Percentiles rank a stretch among this genome's conserved stretches.
Conservation (phyloP, 1,140 invertebrate species). For the Orchestia grillus region DNA sequence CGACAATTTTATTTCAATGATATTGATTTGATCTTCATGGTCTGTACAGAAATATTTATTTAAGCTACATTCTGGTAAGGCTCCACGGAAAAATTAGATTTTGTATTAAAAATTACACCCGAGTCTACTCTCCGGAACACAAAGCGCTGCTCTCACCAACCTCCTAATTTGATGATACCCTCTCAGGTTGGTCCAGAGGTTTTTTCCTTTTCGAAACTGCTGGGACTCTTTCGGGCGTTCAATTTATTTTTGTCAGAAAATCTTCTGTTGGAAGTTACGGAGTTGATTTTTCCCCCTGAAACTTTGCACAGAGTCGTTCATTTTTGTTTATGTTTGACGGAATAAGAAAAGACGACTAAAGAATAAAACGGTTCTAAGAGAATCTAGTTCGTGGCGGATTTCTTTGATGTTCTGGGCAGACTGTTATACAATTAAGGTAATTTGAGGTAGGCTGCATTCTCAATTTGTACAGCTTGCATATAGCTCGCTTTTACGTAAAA, state of each 20-base stretch:
- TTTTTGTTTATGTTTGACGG: conserved; percentile 38
- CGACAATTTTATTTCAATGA: not conserved
- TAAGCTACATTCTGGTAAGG: not conserved
- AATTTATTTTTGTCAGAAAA: conserved; percentile 41
- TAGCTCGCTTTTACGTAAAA: not conserved
- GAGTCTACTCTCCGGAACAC: not conserved
- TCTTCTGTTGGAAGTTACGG: conserved; percentile 27
- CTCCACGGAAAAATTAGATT: not conserved
- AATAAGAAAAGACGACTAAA: conserved; percentile 23
- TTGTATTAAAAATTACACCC: not conserved
- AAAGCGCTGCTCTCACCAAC: not conserved
- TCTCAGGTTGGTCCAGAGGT: conserved; percentile 5
- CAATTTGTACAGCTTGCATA: not conserved
- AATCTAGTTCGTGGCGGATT: conserved; percentile 3
- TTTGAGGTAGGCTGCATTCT: not conserved
- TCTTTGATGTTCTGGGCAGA: conserved; percentile 12
- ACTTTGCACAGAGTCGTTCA: conserved; percentile 17
- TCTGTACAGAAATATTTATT: not conserved
- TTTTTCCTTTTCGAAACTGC: not conserved
- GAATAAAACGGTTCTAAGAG: not conserved
- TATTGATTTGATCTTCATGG: not conserved
- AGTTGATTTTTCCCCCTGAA: conserved; percentile 9
- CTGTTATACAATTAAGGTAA: not conserved
- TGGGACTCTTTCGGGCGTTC: not conserved
- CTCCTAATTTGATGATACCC: conserved; percentile 11